Base-by-base conservation (phyloP, 1,140 invertebrate species). In the Drosophila sechellia region DNA sequence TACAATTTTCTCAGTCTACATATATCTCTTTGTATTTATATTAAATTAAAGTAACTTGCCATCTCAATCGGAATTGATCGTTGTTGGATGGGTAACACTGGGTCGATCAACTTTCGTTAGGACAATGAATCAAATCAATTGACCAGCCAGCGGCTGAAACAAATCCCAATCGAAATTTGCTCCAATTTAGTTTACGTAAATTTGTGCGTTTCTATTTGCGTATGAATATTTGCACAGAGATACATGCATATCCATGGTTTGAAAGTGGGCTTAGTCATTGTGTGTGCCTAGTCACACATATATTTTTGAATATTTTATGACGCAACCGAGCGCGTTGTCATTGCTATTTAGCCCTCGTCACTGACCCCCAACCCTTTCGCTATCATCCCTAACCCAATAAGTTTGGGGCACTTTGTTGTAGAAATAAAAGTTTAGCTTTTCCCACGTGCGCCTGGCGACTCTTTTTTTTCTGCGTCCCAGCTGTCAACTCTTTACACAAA, bases 401-500 rank as follows among this genome's bases (percentile, higher is more conserved):
- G 48, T 59, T 60, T 53, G 10, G 54, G 54, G 42, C 54, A 39
- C 68, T 50, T 56, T 74, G 57, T 74, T 74, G 50, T 70, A 64
- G 63, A 68, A 77, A 77, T 71, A 84, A 80, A 89, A 84, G 64
- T 87, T 87, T 77, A 61, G 63, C 68, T 73, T 73, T 77, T 83
- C 55, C 81, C 84, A 83, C 66, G 59, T 75, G 76, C 54, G 25
- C 31, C 53, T 17, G 27, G 37, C 61, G 54, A 35, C 53, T 45
- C 13, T 37, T 50, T 60, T 60, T 63, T 35, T 52, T 34, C 40
- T 31, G 56, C 43, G 35, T 53, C 45, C 49, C 56, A 69, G 65
- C 77, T 89, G 84, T 89, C 84, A 89, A 89, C 84, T 84, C 84
- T 90, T 89, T 89, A 65, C 77, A 80, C 84, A 77, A 89, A 89